Conservation (phyloP, 1,140 invertebrate genomes). For the Diorhabda sublineata region DNA sequence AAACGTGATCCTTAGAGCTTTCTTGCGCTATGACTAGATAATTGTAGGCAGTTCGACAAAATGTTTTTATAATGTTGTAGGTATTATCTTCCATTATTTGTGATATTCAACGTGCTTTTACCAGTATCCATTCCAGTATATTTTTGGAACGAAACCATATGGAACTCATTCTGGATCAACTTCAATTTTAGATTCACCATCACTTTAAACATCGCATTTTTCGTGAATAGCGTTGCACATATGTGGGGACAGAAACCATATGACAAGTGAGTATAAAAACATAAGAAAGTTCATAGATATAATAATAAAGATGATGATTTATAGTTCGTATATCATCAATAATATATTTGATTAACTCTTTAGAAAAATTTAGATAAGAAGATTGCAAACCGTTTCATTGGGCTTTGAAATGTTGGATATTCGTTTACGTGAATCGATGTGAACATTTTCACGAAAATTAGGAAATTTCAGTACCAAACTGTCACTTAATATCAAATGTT, state of each 20-base stretch:
- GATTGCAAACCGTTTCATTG: too few relatives aligned
- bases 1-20: neutral
- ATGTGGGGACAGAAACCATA: constrained; percentile 87
- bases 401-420: too few relatives aligned
- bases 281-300: neutral
- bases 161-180: constrained; percentile 77
- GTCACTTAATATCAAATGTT: too few relatives aligned
- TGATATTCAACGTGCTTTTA: constrained; percentile 69
- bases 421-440: too few relatives aligned
- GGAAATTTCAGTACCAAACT: too few relatives aligned
- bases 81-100: constrained; percentile 69
- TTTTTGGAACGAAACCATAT: constrained; percentile 77
- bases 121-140: constrained; percentile 77
- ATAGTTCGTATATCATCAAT: too few relatives aligned
- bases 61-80: constrained; percentile 46
- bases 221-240: constrained; percentile 89
- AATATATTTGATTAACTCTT: too few relatives aligned
- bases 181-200: constrained; percentile 78
- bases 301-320: too few relatives aligned
- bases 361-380: too few relatives aligned
- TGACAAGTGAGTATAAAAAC: constrained; percentile 64
- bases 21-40: too few relatives aligned
- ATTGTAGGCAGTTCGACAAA: too few relatives aligned
- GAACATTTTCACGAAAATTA: too few relatives aligned
- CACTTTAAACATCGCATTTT: constrained; percentile 86